Evolutionary conservation across 2,888 invertebrate species (phyloP), one percentile per base, ranked within the genome.

Genomic region (Cylloceria caligata): DNA sequence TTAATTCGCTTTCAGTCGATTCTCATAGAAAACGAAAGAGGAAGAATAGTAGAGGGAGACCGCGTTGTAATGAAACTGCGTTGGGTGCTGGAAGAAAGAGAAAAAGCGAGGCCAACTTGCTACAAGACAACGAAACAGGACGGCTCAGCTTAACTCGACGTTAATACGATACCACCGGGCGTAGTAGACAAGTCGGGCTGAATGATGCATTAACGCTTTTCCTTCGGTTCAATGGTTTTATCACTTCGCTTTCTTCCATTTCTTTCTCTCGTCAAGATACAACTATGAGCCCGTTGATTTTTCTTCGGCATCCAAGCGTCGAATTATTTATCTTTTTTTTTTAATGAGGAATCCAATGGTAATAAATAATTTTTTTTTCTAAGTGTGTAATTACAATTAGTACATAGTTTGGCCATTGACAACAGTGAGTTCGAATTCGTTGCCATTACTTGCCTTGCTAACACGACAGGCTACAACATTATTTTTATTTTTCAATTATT

Each of bases 131-230:
- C 36, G 64, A 55, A 75, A 72, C 45, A 60, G 68, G 42, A 39
- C 42, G 47, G 64, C 73, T 74, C 55, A 69, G 62, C 73, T 78
- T 62, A n/a, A n/a, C n/a, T n/a, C n/a, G 47, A 60, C 77, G 72
- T 77, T 81, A 77, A 81, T 81, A 76, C 71, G 34, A 60, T 65
- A 81, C 73, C 47, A 69, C 52, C 36, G 49, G 47, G 60, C 55
- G 21, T 55, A 81, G 73, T 57, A 42, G 77, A 68, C 45, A 74
- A 73, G 77, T 78, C 73, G 64, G 49, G 64, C 47, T 81, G 77
- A 81, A 81, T 81, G 81, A 81, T 78, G 77, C 73, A 78, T 81
- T 81, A 81, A 55, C 57, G 77, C 68, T 81, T 79, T 69, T 74
- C 57, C 68, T 65, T 64, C 77, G 47, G 64, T 69, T 74, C 69